Base-by-base conservation (phyloP, 2,113 vertebrate species). In the Takifugu bimaculatus region DNA sequence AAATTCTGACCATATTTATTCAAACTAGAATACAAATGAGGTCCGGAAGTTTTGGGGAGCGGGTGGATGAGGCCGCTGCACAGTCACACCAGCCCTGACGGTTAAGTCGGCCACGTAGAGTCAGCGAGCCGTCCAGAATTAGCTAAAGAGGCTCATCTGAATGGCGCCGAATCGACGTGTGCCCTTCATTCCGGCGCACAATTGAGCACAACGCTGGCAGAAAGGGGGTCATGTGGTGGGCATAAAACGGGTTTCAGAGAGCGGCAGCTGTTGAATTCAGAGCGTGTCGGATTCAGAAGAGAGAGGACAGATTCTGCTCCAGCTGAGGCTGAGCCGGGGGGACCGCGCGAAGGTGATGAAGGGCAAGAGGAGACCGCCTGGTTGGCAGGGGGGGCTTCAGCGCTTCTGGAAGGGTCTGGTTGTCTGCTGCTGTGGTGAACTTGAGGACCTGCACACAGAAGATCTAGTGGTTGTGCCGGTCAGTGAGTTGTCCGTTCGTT, bases 381-480 rank as follows among this genome's bases (percentile, higher is more conserved):
- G 20, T n/a, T 43, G 67, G 49, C 54, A 53, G 60, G 53, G 45
- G 4, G 60, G 63, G 42, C 26, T 78, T 55, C 50, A 54, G 56
- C 67, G 72, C 54, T 59, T 62, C 44, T 63, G 75, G 66, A 74
- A 49, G 58, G 68, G 64, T 25, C 9, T 68, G 7, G 5, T 56
- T 43, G 57, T 61, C 72, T 80, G 60, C 60, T 79, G 78, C 74
- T 74, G 61, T 51, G 49, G 42, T 39, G 45, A 60, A 47, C 57
- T 65, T 14, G 68, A 79, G 2, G 66, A 51, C 53, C 51, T 82
- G 77, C 79, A 85, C 28, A 61, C 48, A 50, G 80, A 89, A 59
- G 65, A 74, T 68, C 56, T 89, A 6, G 66, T 84, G 62, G 75
- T 88, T 3, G 6, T 85, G 43, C 88, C 79, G 88, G 85, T 90